A percentile compares a stretch with the other conserved stretches of the same genome.
These are phyloP conservation scores for Neria commutata DNA, from an alignment of 2,888 invertebrate genomes.

Conservation along the genomic window DNA sequence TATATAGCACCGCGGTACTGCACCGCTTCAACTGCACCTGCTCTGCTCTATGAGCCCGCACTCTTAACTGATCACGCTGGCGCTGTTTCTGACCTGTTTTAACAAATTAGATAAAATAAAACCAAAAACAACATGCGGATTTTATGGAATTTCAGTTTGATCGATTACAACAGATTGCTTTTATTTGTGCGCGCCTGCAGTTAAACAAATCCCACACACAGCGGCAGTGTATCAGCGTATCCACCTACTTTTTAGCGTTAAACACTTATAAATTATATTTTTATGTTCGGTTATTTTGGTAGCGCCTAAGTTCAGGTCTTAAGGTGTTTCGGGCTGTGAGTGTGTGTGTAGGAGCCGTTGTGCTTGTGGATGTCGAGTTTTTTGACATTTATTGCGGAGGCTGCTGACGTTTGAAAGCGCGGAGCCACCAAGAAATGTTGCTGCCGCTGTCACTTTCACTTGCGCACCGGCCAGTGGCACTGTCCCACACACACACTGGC, in stretches of 20 bases:
- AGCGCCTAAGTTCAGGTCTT: too few species aligned
- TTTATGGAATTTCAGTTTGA: slow-evolving; percentile 37
- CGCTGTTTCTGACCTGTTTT: slow-evolving; percentile 40
- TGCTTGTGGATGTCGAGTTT: neutral
- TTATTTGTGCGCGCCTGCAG: neutral
- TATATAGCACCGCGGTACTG: neutral
- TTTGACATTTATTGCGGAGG: slow-evolving; percentile 24
- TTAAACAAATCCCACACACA: slow-evolving; percentile 3
- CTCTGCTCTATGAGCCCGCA: neutral
- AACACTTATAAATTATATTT: slow-evolving; percentile 1
- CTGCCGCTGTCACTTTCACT: too few species aligned
- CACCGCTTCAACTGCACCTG: neutral
- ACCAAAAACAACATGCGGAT: too few species aligned
- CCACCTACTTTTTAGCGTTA: neutral
- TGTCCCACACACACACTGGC: neutral
- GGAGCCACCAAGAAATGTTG: too few species aligned
- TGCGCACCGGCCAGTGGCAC: neutral
- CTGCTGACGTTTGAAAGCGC: slow-evolving; percentile 6
- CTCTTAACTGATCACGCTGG: neutral
- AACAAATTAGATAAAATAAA: slow-evolving; percentile 12
- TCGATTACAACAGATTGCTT: slow-evolving; percentile 30
- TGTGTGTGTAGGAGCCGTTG: too few species aligned
- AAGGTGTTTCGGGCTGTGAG: too few species aligned
- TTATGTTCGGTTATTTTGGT: neutral
- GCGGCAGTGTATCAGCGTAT: neutral